Evolutionary conservation across 2,113 vertebrate species (phyloP).

Genomic region (Procavia capensis): DNA sequence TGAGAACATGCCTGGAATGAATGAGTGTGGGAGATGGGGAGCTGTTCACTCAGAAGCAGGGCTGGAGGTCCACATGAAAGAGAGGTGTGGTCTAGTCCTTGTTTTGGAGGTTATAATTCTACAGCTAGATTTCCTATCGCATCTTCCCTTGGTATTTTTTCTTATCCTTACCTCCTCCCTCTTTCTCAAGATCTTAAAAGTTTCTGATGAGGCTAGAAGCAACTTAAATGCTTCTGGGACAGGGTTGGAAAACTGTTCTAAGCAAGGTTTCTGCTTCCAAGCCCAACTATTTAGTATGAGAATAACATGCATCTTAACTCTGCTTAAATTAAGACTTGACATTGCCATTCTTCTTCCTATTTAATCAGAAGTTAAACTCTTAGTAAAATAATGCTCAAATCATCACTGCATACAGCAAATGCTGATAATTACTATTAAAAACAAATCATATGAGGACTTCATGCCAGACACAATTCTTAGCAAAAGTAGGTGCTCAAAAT

Average conservation of each 20-base stretch:
- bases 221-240: not conserved
- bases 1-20: slow-evolving; percentile 23
- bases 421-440: not conserved
- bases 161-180: not conserved
- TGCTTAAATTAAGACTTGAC: not conserved
- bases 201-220: not conserved
- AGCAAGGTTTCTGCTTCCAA: not conserved
- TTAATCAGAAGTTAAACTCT: not conserved
- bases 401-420: not conserved
- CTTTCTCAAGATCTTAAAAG: not conserved
- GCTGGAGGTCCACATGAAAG: not conserved
- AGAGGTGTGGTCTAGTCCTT: not conserved
- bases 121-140: not conserved
- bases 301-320: not conserved
- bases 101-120: slow-evolving; percentile 7
- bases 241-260: not conserved
- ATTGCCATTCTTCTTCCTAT: slow-evolving; percentile 16
- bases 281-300: not conserved
- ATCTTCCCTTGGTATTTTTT: not conserved
- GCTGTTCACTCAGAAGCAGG: not conserved
- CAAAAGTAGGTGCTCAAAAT: not conserved
- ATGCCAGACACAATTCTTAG: not conserved
- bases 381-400: not conserved
- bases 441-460: not conserved
- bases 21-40: not conserved